Percentiles rank a stretch among this genome's conserved stretches.
phyloP scores from a whole-genome alignment of 2,888 invertebrate genomes.

The Arrhopalites spinosus region DNA sequence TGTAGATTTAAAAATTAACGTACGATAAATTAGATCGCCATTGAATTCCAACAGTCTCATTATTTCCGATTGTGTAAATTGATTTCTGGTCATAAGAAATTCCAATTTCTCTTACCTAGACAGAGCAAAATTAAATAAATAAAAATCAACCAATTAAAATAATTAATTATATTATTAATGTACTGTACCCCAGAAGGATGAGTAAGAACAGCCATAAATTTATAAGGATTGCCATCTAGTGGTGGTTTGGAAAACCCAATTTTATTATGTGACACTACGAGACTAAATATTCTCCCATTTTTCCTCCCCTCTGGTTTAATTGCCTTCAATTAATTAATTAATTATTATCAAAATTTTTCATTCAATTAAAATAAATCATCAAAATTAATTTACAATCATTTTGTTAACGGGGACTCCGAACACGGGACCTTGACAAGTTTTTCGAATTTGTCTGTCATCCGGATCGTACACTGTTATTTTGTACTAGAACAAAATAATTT shows the following conservation, averaged over 20 bases:
- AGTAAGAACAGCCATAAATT: constrained; percentile 52
- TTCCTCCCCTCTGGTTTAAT: constrained; percentile 15
- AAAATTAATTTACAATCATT: constrained; percentile 32
- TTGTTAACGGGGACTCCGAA: constrained; percentile 37
- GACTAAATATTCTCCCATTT: constrained; percentile 42
- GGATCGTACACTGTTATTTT: constrained; percentile 38
- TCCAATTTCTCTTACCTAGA: not conserved
- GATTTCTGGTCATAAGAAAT: constrained; percentile 34
- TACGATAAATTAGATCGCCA: constrained; percentile 44
- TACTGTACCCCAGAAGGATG: constrained; percentile 43
- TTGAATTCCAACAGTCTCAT: constrained; percentile 45
- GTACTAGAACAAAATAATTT: constrained; percentile 16
- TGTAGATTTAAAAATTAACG: too few relatives aligned
- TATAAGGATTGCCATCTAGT: constrained; percentile 53
- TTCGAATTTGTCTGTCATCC: constrained; percentile 24
- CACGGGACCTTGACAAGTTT: constrained; percentile 41
- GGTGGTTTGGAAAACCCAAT: constrained; percentile 52
- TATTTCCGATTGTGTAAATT: constrained; percentile 48
- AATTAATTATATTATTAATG: not conserved
- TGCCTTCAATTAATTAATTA: not conserved
- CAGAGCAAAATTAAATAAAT: not conserved
- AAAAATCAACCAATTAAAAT: not conserved
- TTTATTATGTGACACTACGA: constrained; percentile 45
- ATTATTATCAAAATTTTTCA: not conserved
- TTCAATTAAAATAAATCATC: not conserved